Evolutionary conservation across 2,113 vertebrate species (phyloP).

Genomic region (Erpornis zantholeuca): DNA sequence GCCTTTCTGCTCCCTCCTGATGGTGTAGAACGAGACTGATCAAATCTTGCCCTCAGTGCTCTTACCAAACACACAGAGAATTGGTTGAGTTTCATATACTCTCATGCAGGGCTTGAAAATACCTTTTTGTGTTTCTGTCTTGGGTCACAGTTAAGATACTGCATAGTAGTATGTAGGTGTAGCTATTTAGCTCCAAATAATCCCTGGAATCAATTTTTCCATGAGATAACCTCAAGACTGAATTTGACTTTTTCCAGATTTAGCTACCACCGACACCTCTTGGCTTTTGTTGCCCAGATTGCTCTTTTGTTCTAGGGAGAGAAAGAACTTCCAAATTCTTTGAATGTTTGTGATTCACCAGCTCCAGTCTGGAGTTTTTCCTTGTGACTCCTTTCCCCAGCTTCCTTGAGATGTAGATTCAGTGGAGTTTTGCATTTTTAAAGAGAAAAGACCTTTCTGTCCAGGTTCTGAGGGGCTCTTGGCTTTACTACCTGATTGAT

Average conservation of each 20-base stretch:
- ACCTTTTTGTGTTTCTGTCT: not conserved
- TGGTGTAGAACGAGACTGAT: not conserved
- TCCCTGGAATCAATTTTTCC: not conserved
- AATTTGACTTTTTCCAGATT: not conserved
- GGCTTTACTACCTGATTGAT: not conserved
- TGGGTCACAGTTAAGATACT: not conserved
- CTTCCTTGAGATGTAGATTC: not conserved
- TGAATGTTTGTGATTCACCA: not conserved
- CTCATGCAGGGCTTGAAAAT: not conserved
- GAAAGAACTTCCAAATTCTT: not conserved
- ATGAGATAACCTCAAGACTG: rapidly evolving
- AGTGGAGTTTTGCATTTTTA: not conserved
- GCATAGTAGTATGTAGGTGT: too few species aligned
- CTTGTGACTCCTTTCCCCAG: not conserved
- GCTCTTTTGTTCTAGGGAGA: not conserved
- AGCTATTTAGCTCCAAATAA: not conserved
- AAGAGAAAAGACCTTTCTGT: not conserved
- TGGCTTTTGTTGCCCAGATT: not conserved
- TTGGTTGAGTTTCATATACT: not conserved
- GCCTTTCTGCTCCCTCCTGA: not conserved
- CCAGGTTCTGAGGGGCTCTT: not conserved
- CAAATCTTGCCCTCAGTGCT: not conserved
- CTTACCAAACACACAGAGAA: not conserved
- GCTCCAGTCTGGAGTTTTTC: not conserved
- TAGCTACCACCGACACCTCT: not conserved